phyloP scores from a whole-genome alignment of 2,797 vertebrate species.

The Chelon labrosus region DNA sequence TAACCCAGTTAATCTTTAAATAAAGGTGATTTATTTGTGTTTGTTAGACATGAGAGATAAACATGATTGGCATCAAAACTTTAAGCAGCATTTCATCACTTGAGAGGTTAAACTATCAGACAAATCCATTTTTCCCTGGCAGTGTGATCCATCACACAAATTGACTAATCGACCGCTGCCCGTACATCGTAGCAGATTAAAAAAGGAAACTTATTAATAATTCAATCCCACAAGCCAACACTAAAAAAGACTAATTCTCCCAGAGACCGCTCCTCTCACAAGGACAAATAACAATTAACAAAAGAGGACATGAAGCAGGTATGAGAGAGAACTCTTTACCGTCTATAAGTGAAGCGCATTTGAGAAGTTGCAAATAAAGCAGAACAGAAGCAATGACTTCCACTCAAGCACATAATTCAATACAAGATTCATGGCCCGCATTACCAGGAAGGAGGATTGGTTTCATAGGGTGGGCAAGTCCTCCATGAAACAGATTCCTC shows the following conservation, averaged over 20 bases:
- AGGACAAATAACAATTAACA: conserved; percentile 58
- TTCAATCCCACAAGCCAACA: conserved; percentile 54
- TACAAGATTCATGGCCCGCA: conserved; percentile 58
- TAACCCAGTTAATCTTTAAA: conserved; percentile 44
- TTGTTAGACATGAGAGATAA: conserved; percentile 41
- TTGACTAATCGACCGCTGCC: conserved; percentile 55
- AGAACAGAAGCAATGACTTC: conserved; percentile 41
- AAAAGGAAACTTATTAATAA: conserved; percentile 72
- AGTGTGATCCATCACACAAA: conserved; percentile 64
- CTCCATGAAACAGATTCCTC: conserved; percentile 43
- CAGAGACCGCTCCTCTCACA: conserved; percentile 36
- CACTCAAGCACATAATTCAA: conserved; percentile 53
- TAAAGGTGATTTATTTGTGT: conserved; percentile 49
- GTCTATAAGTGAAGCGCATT: conserved; percentile 25
- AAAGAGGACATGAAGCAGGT: conserved; percentile 30
- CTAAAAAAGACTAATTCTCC: conserved; percentile 51
- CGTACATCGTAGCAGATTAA: conserved; percentile 64
- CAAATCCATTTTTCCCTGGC: conserved; percentile 59
- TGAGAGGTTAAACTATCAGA: conserved; percentile 64
- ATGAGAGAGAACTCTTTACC: conserved; percentile 11
- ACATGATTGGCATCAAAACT: conserved; percentile 44
- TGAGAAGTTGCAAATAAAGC: conserved; percentile 44
- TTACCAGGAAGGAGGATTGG: conserved; percentile 39
- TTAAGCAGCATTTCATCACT: conserved; percentile 40
- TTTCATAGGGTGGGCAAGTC: conserved; percentile 36